A percentile compares a stretch with the other conserved stretches of the same genome.
These are phyloP conservation scores for Lagopus muta DNA, from an alignment of 2,113 vertebrate genomes.

Conservation along the genomic window DNA sequence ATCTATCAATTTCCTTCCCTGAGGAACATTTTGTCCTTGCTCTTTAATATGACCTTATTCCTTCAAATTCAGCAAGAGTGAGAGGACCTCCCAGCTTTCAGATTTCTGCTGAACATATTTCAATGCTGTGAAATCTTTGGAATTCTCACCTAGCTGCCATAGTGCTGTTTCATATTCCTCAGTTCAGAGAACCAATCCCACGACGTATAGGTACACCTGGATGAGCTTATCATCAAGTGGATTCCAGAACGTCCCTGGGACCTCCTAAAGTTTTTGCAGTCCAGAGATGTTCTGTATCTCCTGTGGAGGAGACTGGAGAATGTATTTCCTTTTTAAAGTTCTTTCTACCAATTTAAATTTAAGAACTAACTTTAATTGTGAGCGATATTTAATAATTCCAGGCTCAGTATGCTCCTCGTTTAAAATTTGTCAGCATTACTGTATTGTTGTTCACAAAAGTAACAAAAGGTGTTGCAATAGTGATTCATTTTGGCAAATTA, in stretches of 20 bases:
- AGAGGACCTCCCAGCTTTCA: background rate
- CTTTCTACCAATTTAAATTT: background rate
- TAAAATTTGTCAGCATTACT: conserved; percentile 54
- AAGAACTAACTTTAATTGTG: conserved; percentile 39
- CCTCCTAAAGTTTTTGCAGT: background rate
- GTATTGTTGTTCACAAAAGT: conserved; percentile 52
- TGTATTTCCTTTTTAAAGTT: background rate
- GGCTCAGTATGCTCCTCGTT: conserved; percentile 17
- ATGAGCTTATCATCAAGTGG: fast-evolving
- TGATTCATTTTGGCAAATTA: conserved; percentile 52
- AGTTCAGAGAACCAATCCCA: background rate
- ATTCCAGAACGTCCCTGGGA: background rate
- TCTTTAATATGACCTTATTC: background rate
- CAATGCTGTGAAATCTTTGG: background rate
- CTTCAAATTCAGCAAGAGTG: background rate
- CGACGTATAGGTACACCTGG: background rate
- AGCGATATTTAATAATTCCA: conserved; percentile 42
- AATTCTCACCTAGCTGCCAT: background rate
- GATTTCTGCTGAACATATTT: background rate
- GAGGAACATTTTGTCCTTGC: background rate
- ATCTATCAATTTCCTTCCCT: background rate
- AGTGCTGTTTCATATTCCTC: background rate
- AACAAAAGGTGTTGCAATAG: conserved; percentile 33
- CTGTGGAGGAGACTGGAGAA: background rate
- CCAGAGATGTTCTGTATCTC: background rate